A percentile compares a stretch with the other conserved stretches of the same genome.
These are phyloP conservation scores for Drosophila nigrodunni DNA, from an alignment of 1,140 invertebrate genomes.

Conservation along the genomic window DNA sequence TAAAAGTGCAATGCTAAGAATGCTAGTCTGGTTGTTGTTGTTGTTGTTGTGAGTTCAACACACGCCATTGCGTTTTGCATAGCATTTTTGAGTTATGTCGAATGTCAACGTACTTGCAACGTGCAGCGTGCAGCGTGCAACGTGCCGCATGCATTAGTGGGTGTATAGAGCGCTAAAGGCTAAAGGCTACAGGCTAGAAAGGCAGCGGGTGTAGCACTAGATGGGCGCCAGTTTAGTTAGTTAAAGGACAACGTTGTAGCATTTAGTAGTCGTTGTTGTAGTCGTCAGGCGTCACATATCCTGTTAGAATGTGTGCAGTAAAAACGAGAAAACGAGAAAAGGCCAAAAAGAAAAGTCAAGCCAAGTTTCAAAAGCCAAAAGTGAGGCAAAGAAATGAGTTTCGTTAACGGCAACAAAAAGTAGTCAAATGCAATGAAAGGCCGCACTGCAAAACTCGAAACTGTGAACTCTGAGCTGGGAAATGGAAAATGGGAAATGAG, in stretches of 20 bases:
- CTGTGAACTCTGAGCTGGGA: slow-evolving; percentile 17
- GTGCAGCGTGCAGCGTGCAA: slow-evolving; percentile 58
- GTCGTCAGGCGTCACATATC: slow-evolving; percentile 60
- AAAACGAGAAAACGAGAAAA: slow-evolving; percentile 24
- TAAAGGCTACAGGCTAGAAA: not conserved
- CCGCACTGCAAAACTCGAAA: slow-evolving; percentile 19
- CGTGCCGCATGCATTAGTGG: slow-evolving; percentile 42
- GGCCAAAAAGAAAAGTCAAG: slow-evolving; percentile 34
- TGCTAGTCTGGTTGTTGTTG: slow-evolving; percentile 12
- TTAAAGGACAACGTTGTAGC: slow-evolving; percentile 44
- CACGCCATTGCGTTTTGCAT: slow-evolving; percentile 77
- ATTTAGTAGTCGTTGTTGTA: slow-evolving; percentile 36
- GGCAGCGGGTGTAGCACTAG: slow-evolving; percentile 1
- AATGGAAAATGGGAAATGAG: not conserved
- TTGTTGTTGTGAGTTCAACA: slow-evolving; percentile 19
- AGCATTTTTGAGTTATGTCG: slow-evolving; percentile 79
- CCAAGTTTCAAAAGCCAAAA: slow-evolving; percentile 68
- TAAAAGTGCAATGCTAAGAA: slow-evolving; percentile 1
- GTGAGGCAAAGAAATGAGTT: slow-evolving; percentile 71
- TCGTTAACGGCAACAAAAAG: slow-evolving; percentile 39
- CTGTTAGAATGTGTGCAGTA: slow-evolving; percentile 39
- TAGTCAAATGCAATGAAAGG: slow-evolving; percentile 39
- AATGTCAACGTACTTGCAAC: slow-evolving; percentile 77
- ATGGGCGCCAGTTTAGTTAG: slow-evolving; percentile 42
- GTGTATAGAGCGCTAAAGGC: slow-evolving; percentile 6